phyloP scores from a whole-genome alignment of 2,113 vertebrate species.

The Apteryx owenii region DNA sequence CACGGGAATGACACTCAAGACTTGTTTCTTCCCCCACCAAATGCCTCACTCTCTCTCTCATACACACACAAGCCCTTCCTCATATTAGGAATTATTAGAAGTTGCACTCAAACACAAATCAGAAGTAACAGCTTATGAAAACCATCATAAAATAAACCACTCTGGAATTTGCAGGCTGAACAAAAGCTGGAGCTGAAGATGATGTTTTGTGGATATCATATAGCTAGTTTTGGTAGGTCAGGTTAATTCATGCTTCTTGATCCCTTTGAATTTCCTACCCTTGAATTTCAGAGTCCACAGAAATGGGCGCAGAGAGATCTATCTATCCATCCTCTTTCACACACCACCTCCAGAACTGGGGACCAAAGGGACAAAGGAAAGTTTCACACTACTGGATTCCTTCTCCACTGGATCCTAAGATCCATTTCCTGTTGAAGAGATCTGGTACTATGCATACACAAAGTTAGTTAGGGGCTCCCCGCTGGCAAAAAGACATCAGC shows the following conservation, averaged over 20 bases:
- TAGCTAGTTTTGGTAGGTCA: neutral
- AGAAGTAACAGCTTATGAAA: neutral
- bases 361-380: neutral
- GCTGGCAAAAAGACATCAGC: conserved; percentile 12
- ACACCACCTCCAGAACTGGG: neutral
- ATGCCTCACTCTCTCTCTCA: neutral
- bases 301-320: neutral
- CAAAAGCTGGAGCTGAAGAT: neutral
- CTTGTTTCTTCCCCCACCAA: neutral
- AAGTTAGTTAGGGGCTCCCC: conserved; percentile 15
- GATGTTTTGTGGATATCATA: neutral
- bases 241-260: neutral
- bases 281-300: neutral
- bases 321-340: neutral
- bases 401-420: neutral
- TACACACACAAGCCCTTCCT: neutral
- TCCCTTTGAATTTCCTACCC: neutral
- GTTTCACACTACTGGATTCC: neutral
- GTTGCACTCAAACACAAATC: neutral
- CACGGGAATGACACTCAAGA: conserved; percentile 14
- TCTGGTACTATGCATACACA: neutral
- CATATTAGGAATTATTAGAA: neutral
- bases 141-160: neutral
- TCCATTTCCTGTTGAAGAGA: neutral
- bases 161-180: neutral